Percentiles rank a stretch among this genome's conserved stretches.
These are phyloP conservation scores for Camelus dromedarius DNA, from an alignment of 2,113 vertebrate species.

Conservation along the genomic window DNA sequence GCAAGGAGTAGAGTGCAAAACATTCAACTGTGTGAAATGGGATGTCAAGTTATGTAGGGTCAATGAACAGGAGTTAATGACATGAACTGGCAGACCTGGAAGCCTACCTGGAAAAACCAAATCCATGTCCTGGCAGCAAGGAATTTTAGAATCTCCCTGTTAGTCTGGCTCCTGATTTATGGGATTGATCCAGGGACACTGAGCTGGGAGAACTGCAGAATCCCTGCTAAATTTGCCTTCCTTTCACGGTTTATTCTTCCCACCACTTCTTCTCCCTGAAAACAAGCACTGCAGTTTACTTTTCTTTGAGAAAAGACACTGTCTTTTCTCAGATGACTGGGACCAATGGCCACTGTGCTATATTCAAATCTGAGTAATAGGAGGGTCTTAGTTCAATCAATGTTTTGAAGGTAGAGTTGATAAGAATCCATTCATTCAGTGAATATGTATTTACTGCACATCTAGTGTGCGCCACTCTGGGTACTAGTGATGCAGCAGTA, in stretches of 20 bases:
- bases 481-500: neutral
- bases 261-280: neutral
- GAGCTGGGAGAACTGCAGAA: neutral
- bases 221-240: neutral
- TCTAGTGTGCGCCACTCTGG: neutral
- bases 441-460: neutral
- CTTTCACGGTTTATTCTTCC: neutral
- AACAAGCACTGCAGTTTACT: neutral
- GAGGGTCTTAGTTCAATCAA: neutral
- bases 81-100: neutral
- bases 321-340: neutral
- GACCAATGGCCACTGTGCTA: neutral
- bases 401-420: neutral
- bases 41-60: neutral
- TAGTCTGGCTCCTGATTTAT: neutral
- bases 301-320: neutral
- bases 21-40: neutral
- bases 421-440: conserved; percentile 22
- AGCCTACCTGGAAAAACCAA: neutral
- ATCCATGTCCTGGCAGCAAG: neutral
- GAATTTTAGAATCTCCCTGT: neutral
- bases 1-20: neutral
- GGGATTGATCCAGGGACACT: neutral
- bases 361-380: neutral
- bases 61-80: neutral